Percentiles rank a stretch among this genome's conserved stretches.
Evolutionary conservation across 2,888 invertebrate genomes (phyloP).

Genomic region (Cantharis rustica): DNA sequence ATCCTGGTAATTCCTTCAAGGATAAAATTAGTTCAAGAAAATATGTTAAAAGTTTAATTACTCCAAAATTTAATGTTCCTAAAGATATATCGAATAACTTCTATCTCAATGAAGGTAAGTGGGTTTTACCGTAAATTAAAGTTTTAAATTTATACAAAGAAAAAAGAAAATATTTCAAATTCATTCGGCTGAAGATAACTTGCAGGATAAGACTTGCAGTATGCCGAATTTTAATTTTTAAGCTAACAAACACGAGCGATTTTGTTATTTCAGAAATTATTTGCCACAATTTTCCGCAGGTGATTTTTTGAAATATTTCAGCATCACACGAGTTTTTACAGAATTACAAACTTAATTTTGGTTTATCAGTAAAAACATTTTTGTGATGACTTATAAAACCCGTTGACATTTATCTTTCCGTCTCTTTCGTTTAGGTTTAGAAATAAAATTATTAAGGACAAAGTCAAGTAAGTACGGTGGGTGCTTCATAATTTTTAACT

Average conservation of each 20-base stretch:
- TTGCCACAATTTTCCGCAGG: too few relatives aligned
- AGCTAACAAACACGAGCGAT: background rate
- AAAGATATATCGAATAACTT: background rate
- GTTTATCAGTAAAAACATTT: too few relatives aligned
- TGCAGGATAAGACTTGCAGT: background rate
- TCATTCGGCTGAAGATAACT: background rate
- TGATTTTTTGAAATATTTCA: too few relatives aligned
- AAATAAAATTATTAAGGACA: too few relatives aligned
- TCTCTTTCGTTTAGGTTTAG: too few relatives aligned
- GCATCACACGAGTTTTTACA: too few relatives aligned
- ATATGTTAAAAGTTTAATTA: background rate
- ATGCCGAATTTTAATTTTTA: background rate
- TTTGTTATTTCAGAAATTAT: too few relatives aligned
- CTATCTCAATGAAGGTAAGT: background rate
- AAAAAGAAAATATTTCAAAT: background rate
- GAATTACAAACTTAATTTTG: too few relatives aligned
- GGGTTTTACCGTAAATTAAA: background rate
- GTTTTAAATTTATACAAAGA: background rate
- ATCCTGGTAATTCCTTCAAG: background rate
- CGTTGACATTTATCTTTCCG: too few relatives aligned
- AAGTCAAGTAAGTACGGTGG: too few relatives aligned
- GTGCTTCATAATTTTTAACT: too few relatives aligned
- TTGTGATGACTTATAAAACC: too few relatives aligned
- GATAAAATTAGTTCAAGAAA: background rate
- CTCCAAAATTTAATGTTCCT: background rate